Percentiles rank a stretch among this genome's conserved stretches.
Evolutionary conservation across 2,797 vertebrate genomes (phyloP).

Genomic region (Takifugu rubripes): DNA sequence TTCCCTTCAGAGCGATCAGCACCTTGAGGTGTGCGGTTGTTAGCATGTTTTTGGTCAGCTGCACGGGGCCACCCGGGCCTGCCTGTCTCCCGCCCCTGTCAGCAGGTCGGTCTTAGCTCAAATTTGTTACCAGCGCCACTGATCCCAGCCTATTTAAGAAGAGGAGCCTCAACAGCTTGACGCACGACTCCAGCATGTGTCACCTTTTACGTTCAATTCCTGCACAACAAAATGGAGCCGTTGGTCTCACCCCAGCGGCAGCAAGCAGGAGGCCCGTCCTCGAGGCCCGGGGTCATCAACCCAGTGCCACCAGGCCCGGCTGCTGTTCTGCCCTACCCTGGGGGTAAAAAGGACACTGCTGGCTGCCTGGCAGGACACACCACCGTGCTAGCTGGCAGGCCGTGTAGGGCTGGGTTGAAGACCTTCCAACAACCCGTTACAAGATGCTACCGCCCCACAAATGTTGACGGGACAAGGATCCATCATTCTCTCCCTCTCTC

Average conservation of each 20-base stretch:
- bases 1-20: slow-evolving; percentile 73
- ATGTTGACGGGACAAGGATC: too few relatives aligned
- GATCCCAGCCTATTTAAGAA: slow-evolving; percentile 77
- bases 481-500: too few relatives aligned
- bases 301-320: too few relatives aligned
- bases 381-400: not conserved
- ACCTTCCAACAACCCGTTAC: slow-evolving; percentile 31
- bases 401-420: too few relatives aligned
- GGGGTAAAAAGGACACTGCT: too few relatives aligned
- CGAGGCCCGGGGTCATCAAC: slow-evolving; percentile 14
- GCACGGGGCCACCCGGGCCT: slow-evolving; percentile 40
- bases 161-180: slow-evolving; percentile 69
- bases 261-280: too few relatives aligned
- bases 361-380: not conserved
- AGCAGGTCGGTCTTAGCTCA: slow-evolving; percentile 67
- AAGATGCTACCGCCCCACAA: slow-evolving; percentile 60
- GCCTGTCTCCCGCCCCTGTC: slow-evolving; percentile 62
- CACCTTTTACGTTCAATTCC: slow-evolving; percentile 70
- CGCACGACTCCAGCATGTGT: slow-evolving; percentile 59
- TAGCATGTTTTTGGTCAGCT: slow-evolving; percentile 75
- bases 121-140: slow-evolving; percentile 68
- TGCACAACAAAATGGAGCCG: slow-evolving; percentile 61
- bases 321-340: too few relatives aligned
- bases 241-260: slow-evolving; percentile 63
- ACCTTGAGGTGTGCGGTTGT: slow-evolving; percentile 74